Evolutionary conservation across 2,113 vertebrate genomes (phyloP), one percentile per base, ranked within the genome.

Genomic region (Zapus hudsonius): DNA sequence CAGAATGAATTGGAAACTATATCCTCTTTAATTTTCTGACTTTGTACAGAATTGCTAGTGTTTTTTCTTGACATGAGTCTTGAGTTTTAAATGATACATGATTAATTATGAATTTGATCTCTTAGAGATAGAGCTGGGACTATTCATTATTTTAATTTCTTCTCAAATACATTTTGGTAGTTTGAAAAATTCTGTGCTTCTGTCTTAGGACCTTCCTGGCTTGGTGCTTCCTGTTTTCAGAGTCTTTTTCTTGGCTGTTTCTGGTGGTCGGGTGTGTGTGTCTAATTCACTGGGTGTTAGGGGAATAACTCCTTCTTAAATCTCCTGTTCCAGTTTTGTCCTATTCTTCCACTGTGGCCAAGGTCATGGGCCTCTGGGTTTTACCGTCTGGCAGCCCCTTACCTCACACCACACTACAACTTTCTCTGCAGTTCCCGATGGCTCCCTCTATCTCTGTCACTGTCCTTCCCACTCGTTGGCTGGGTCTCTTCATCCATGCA

Each of bases 101-200:
- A n/a, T 63, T 38, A 84, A n/a, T 31, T 47, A 38, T 23, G 52
- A 16, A 33, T 33, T 70, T 52, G 44, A 36, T 64, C 80, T 61
- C 55, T 36, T n/a, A n/a, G n/a, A n/a, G 80, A 1, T 11, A 57
- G 31, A 70, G n/a, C 16, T 23, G 20, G 38, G 38, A 44, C 47
- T 42, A 29, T 17, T 82, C 13, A 29, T 16, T 76, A 4, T 22
- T 87, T 93, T 63, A 40, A 57, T 64, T 87, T 80, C 89, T 57
- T 92, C 61, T 87, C n/a, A 66, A 79, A 64, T 22, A 27, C 27
- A 0, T 64, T 67, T 38, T 27, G 79, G 40, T 31, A n/a, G 52
- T 70, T n/a, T n/a, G n/a, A n/a, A n/a, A n/a, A n/a, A n/a, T n/a
- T n/a, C n/a, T n/a, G n/a, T n/a, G n/a, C n/a, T 59, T 23, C 25